Evolutionary conservation across 2,888 invertebrate genomes (phyloP).

Genomic region (Acleris cristana): DNA sequence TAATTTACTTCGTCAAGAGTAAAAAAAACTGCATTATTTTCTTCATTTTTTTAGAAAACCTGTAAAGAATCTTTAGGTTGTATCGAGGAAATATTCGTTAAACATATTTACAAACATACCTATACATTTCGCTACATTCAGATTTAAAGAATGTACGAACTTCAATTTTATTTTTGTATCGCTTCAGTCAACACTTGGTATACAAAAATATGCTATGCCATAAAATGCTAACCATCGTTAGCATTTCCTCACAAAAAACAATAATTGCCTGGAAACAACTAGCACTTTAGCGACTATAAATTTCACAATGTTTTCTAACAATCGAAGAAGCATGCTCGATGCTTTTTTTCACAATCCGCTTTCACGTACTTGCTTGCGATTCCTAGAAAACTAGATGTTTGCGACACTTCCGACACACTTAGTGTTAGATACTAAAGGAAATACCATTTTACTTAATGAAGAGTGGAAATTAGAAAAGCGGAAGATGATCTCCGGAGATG

Average conservation of each 20-base stretch:
- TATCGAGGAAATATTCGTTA: too few relatives aligned
- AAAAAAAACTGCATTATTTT: too few relatives aligned
- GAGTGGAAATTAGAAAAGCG: slow-evolving; percentile 52
- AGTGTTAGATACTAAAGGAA: slow-evolving; percentile 54
- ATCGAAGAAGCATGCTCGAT: slow-evolving; percentile 21
- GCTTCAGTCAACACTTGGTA: not conserved
- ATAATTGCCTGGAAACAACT: slow-evolving; percentile 21
- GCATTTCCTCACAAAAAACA: slow-evolving; percentile 15
- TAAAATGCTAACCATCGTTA: slow-evolving; percentile 2
- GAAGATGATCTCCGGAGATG: slow-evolving; percentile 46
- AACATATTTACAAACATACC: too few relatives aligned
- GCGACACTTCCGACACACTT: slow-evolving; percentile 58
- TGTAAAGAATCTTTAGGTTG: too few relatives aligned
- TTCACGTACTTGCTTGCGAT: slow-evolving; percentile 52
- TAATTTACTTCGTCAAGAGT: too few relatives aligned
- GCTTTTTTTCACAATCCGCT: slow-evolving; percentile 44
- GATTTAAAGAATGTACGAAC: too few relatives aligned
- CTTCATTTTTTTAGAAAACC: too few relatives aligned
- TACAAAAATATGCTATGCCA: not conserved
- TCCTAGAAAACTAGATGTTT: slow-evolving; percentile 52
- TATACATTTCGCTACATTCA: too few relatives aligned
- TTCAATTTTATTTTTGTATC: not conserved
- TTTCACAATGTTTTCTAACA: slow-evolving; percentile 40
- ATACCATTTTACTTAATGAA: slow-evolving; percentile 48
- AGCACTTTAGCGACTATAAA: slow-evolving; percentile 1